Base-by-base conservation (phyloP, 1,140 invertebrate genomes). In the Pentalonia nigronervosa region DNA sequence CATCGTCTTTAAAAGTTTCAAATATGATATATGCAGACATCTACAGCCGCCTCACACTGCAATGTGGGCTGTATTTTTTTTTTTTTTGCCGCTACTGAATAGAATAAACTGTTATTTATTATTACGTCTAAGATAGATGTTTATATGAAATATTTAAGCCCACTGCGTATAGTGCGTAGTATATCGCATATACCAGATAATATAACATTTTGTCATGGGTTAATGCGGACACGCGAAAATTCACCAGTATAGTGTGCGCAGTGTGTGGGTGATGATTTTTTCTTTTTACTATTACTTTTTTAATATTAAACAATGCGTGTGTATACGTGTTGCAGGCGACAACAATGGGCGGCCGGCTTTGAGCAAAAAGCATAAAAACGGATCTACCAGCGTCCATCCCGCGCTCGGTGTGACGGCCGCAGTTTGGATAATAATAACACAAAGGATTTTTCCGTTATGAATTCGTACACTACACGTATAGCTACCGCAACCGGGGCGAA, bases 331-430 rank as follows among this genome's bases (percentile, higher is more conserved):
- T 93, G 11, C 91, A 93, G 91, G 81, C 45, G 81, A 93, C 36
- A 86, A 93, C 91, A 93, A 93, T 86, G 50, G 81, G 23, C 34
- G 47, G 81, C 48, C 91, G 81, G n/a, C 91, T 93, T 50, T 53
- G 48, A 50, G 91, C 34, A 93, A 93, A 86, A 56, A 84, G 48
- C 91, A 86, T 53, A 93, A 83, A 93, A 93, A 84, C 81, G 91
- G 91, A 93, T 83, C 81, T 30, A 41, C 76, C 48, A 20, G 14
- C 48, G 76, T 84, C 34, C 67, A 56, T 93, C 34, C 91, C 23
- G 81, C 6, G 1, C 34, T 41, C 0, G 50, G 48, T 34, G 36
- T 48, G n/a, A 86, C 45, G 34, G 34, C n/a, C 30, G 41, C 34
- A 53, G 91, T 86, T 86, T 45, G 67, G 81, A 93, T 86, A 30